phyloP scores from a whole-genome alignment of 2,797 vertebrate genomes.

The Malurus splendens region DNA sequence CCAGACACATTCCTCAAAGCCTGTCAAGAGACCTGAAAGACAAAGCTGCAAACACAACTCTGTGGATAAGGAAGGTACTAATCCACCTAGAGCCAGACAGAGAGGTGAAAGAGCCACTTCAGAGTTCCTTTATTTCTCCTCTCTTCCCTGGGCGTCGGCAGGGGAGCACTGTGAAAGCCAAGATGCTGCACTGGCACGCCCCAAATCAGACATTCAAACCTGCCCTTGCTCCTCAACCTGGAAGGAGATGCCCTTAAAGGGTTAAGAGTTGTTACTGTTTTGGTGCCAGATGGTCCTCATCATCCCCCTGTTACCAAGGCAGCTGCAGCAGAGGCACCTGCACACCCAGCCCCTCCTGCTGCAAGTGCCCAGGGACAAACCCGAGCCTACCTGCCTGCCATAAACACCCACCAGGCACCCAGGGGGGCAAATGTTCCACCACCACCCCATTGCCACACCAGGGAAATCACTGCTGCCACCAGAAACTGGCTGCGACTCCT shows the following conservation, averaged over 20 bases:
- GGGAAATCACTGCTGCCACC: neutral
- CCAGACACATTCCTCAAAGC: neutral
- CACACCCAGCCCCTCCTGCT: neutral
- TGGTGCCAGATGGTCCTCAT: constrained; percentile 6
- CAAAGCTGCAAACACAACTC: neutral
- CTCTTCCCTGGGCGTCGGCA: neutral
- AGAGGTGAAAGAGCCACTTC: neutral
- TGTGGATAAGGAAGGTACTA: neutral
- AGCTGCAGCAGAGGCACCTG: neutral
- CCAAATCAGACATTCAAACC: neutral
- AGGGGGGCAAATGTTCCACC: neutral
- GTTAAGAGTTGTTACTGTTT: neutral
- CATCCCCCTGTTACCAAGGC: neutral
- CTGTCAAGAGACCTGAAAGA: neutral
- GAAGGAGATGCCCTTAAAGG: neutral
- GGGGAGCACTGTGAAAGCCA: rapidly evolving
- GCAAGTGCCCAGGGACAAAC: neutral
- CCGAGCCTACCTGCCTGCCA: neutral
- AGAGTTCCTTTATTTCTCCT: neutral
- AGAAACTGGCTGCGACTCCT: neutral
- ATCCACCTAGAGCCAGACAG: neutral
- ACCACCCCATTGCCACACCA: neutral
- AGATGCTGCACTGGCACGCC: neutral
- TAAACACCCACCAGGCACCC: neutral
- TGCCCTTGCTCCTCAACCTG: neutral